Evolutionary conservation across 2,888 invertebrate genomes (phyloP).

Genomic region (Pecten maximus): DNA sequence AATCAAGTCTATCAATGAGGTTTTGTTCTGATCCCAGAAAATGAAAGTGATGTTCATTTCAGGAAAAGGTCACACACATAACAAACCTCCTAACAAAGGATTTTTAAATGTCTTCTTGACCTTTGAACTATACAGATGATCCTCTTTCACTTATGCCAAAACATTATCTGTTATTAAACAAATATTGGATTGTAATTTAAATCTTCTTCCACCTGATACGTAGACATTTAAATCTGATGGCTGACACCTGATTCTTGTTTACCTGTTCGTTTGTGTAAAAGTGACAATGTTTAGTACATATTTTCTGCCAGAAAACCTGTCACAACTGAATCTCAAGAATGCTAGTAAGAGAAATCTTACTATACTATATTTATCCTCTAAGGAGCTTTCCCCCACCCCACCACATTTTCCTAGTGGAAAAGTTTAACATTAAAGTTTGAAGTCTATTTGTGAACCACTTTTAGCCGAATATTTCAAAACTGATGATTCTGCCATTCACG

Average conservation of each 20-base stretch:
- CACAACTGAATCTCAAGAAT: too few relatives aligned
- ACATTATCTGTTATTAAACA: constrained; percentile 1
- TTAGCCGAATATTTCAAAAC: too few relatives aligned
- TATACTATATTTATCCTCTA: too few relatives aligned
- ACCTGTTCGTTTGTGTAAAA: background rate
- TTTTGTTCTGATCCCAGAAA: background rate
- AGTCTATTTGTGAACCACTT: too few relatives aligned
- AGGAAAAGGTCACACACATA: background rate
- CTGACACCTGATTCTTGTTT: background rate
- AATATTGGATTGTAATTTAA: background rate
- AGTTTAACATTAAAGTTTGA: too few relatives aligned
- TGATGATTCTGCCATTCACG: too few relatives aligned
- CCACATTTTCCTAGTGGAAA: too few relatives aligned
- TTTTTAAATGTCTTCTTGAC: background rate
- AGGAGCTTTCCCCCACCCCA: too few relatives aligned
- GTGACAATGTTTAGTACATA: too few relatives aligned
- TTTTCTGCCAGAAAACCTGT: too few relatives aligned
- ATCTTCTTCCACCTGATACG: background rate
- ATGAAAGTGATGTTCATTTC: background rate
- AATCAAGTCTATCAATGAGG: background rate
- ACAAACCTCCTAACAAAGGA: background rate
- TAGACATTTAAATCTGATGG: background rate
- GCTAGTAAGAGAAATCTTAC: too few relatives aligned
- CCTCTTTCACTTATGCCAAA: background rate
- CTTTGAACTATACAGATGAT: background rate